Evolutionary conservation across 2,888 invertebrate species (phyloP).

Genomic region (Carabus problematicus): DNA sequence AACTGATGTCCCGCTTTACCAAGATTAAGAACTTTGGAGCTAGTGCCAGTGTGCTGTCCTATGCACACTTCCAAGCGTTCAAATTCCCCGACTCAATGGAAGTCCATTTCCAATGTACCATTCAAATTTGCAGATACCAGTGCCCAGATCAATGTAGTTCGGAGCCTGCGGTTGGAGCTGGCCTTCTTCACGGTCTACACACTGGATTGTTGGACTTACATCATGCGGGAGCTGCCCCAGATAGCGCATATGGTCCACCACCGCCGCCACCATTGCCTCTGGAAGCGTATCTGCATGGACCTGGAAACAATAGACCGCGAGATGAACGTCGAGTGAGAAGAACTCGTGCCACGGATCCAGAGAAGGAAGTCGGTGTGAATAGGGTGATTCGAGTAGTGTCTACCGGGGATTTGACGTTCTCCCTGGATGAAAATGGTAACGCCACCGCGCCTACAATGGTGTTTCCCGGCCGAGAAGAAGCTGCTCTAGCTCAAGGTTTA

Average conservation of each 20-base stretch:
- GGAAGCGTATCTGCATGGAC: conserved; percentile 70
- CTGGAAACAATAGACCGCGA: conserved; percentile 66
- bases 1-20: conserved; percentile 91
- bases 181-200: conserved; percentile 49
- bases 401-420: conserved; percentile 86
- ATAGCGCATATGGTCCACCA: conserved; percentile 75
- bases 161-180: conserved; percentile 51
- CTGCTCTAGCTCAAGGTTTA: conserved; percentile 62
- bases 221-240: conserved; percentile 63
- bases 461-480: conserved; percentile 71
- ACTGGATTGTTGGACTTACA: conserved; percentile 65
- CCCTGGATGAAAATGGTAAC: conserved; percentile 72
- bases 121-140: conserved; percentile 91
- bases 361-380: conserved; percentile 87
- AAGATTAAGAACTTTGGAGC: conserved; percentile 96
- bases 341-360: conserved; percentile 66
- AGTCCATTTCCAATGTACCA: conserved; percentile 94
- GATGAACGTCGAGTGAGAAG: conserved; percentile 77
- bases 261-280: conserved; percentile 67
- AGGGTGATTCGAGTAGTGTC: conserved; percentile 90
- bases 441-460: conserved; percentile 71
- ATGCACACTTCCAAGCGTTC: conserved; percentile 94
- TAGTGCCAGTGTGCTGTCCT: conserved; percentile 88
- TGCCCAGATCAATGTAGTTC: conserved; percentile 87
- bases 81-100: conserved; percentile 97